Percentiles rank a stretch among this genome's conserved stretches.
These are phyloP conservation scores for Sebastes glaucus DNA, from an alignment of 2,797 vertebrate species.

Conservation along the genomic window DNA sequence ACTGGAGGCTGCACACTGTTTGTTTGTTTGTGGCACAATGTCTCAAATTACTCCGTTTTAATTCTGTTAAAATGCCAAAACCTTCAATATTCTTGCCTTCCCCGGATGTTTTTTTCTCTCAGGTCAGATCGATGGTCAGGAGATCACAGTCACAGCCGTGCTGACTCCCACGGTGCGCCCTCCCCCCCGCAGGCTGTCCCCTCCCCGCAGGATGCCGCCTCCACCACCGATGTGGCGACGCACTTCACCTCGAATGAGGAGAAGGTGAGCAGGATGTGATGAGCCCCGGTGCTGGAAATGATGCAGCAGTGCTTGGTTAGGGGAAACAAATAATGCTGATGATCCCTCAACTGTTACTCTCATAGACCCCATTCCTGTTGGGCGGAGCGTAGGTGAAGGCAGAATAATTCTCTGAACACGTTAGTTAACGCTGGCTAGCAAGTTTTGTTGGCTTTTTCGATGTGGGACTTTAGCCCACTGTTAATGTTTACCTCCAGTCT, in stretches of 20 bases:
- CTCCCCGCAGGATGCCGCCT: constrained; percentile 91
- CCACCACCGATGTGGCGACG: constrained; percentile 93
- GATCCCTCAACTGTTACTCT: background rate
- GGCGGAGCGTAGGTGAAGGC: too few species aligned
- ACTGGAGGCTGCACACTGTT: background rate
- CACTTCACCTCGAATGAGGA: constrained; percentile 91
- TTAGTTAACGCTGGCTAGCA: too few species aligned
- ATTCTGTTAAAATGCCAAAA: background rate
- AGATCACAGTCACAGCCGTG: constrained; percentile 92
- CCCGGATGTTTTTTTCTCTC: background rate
- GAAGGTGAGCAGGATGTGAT: constrained; percentile 80
- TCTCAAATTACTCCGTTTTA: background rate
- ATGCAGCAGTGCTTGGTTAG: background rate
- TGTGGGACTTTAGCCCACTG: too few species aligned
- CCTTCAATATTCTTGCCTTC: background rate
- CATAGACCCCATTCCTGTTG: too few species aligned
- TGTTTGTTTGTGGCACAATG: background rate
- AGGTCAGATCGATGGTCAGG: constrained; percentile 96
- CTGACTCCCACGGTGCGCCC: constrained; percentile 87
- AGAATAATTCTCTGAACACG: too few species aligned
- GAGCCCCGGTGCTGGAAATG: background rate
- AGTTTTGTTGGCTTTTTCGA: too few species aligned
- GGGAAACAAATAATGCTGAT: background rate
- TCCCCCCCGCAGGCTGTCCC: constrained; percentile 85
- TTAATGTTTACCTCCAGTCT: too few species aligned